Evolutionary conservation across 2,888 invertebrate species (phyloP).

Genomic region (Prenolepis imparis): DNA sequence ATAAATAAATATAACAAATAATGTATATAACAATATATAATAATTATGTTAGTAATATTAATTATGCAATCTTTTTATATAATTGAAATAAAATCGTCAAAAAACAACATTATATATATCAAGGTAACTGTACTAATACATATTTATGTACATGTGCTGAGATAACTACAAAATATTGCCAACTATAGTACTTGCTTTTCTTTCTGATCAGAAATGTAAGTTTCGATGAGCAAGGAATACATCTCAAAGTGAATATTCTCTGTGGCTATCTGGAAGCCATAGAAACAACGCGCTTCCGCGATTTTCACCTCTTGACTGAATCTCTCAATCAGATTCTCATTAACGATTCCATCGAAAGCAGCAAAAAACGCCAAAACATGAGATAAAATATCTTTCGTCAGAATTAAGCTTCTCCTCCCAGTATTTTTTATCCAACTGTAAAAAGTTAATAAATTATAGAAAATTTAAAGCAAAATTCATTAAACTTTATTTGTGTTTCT

Average conservation of each 20-base stretch:
- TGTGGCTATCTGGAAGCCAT: slow-evolving; percentile 99
- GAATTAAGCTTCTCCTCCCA: slow-evolving; percentile 89
- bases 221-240: slow-evolving; percentile 99
- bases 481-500: neutral
- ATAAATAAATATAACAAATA: slow-evolving; percentile 1
- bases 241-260: slow-evolving; percentile 99
- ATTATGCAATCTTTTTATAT: neutral
- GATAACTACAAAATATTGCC: neutral
- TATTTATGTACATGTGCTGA: too few species aligned
- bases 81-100: neutral
- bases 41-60: neutral
- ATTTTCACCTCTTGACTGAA: slow-evolving; percentile 97
- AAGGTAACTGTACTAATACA: neutral
- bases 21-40: neutral
- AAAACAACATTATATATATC: neutral
- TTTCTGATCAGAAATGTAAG: slow-evolving; percentile 95
- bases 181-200: slow-evolving; percentile 89
- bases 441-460: slow-evolving; percentile 9
- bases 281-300: slow-evolving; percentile 99
- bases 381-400: slow-evolving; percentile 96
- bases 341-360: slow-evolving; percentile 99
- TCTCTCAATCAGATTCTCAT: slow-evolving; percentile 99
- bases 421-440: slow-evolving; percentile 32
- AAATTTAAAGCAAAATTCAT: slow-evolving; percentile 2
- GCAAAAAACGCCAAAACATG: slow-evolving; percentile 99